These are phyloP conservation scores for Drosophila equinoxialis DNA, from an alignment of 1,140 invertebrate genomes.

Conservation along the genomic window DNA sequence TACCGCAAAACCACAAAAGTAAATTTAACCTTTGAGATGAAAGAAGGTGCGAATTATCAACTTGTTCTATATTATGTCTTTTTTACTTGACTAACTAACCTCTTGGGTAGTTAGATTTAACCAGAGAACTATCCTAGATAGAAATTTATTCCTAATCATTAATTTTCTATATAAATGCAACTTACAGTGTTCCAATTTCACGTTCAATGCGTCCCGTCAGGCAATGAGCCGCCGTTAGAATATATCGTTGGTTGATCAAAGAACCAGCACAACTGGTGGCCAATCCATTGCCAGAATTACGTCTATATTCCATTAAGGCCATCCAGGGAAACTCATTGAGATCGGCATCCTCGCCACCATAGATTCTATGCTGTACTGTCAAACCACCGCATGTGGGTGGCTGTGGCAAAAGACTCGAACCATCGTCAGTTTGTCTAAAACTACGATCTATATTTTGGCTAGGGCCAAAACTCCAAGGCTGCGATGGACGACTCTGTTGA, in stretches of 20 bases:
- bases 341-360: constrained; percentile 76
- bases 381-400: constrained; percentile 72
- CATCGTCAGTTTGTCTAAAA: constrained; percentile 28
- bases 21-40: background rate
- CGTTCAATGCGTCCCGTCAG: constrained; percentile 83
- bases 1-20: constrained; percentile 1
- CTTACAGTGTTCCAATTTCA: constrained; percentile 84
- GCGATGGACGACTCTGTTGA: background rate
- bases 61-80: too few relatives aligned
- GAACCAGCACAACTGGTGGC: constrained; percentile 85
- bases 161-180: constrained; percentile 24
- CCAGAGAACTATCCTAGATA: too few relatives aligned
- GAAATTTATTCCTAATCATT: too few relatives aligned
- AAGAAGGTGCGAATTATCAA: too few relatives aligned
- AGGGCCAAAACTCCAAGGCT: constrained; percentile 57
- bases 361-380: constrained; percentile 74
- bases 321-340: constrained; percentile 87
- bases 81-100: too few relatives aligned
- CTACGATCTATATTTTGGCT: constrained; percentile 14
- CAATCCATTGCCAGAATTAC: constrained; percentile 51
- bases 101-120: too few relatives aligned
- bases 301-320: constrained; percentile 85
- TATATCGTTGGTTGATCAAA: constrained; percentile 84
- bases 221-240: constrained; percentile 89
- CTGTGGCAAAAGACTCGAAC: constrained; percentile 56